Conservation (phyloP, 2,797 vertebrate genomes). For the Acanthurus tractus region DNA sequence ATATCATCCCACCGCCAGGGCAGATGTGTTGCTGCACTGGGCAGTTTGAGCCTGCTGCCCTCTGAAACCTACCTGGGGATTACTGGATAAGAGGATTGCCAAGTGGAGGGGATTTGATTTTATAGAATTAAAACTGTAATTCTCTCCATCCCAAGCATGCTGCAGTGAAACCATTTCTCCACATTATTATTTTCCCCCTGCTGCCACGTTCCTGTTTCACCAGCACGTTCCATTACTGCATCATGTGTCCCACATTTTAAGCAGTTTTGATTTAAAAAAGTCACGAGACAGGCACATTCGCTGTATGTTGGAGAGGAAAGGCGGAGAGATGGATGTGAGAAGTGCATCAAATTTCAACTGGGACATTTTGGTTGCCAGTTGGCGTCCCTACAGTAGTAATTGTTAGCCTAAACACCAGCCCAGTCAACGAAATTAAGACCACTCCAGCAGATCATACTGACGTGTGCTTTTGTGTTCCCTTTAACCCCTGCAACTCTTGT, state of each 20-base stretch:
- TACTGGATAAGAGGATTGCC: conserved; percentile 81
- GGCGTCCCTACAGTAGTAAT: conserved; percentile 16
- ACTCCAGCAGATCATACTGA: conserved; percentile 28
- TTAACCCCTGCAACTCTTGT: conserved; percentile 34
- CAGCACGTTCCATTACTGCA: conserved; percentile 24
- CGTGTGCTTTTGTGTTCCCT: conserved; percentile 29
- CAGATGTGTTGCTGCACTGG: conserved; percentile 73
- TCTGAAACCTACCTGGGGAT: conserved; percentile 83
- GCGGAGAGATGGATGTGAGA: neutral
- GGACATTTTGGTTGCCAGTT: conserved; percentile 7
- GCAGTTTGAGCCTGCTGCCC: conserved; percentile 65
- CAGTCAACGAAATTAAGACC: conserved; percentile 33
- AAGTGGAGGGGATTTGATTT: conserved; percentile 80
- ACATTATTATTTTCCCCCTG: conserved; percentile 26
- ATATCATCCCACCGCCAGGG: conserved; percentile 53
- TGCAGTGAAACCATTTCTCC: conserved; percentile 45
- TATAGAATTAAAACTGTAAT: conserved; percentile 83
- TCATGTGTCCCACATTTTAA: conserved; percentile 44
- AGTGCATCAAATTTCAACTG: neutral
- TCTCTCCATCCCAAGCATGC: conserved; percentile 59
- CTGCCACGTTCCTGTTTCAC: conserved; percentile 16
- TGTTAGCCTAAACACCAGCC: conserved; percentile 5
- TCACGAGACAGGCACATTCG: neutral
- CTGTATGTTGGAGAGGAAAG: neutral
- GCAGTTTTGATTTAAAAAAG: conserved; percentile 28